Base-by-base conservation (phyloP, 2,797 vertebrate genomes). In the Eulemur rubriventer region DNA sequence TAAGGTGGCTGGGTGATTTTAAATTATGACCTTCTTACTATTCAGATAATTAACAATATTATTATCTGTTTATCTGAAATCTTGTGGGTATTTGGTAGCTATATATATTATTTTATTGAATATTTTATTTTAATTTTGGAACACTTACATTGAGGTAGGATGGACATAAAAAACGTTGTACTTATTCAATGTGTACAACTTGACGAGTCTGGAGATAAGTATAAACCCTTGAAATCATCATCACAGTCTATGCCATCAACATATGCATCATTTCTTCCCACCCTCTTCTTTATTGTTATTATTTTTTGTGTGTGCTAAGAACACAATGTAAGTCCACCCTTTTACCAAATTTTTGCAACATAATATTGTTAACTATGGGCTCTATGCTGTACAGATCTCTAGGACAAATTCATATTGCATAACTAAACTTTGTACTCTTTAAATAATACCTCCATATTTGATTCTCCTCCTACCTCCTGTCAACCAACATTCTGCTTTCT, bases 81-180 rank as follows among this genome's bases (percentile, higher is more conserved):
- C 1, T 72, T 69, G 8, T 63, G 50, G 18, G 33, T 80, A 82
- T 79, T 72, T 79, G 14, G 26, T 13, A 81, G 2, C 28, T 79
- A 1, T 50, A 30, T 46, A 63, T 1, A 94, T 83, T 59, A 46
- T 92, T 79, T 93, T 14, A 41, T 22, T 83, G 30, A 26, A 38
- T 80, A 91, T 48, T 55, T 63, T 72, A 48, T 65, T 57, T 93
- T 41, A 20, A 12, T 43, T 86, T 80, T 41, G 50, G 8, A 80
- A 70, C 14, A 7, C 35, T 59, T 30, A 26, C 9, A 38, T 11
- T 59, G 4, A 41, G 22, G 18, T 67, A 14, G 46, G 18, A 61
- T 79, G 28, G 3, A 70, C 24, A 46, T 38, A 1, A 41, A 38
- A 33, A 13, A 4, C 9, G 22, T 6, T 38, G 5, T 33, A 50